Evolutionary conservation across 2,888 invertebrate genomes (phyloP), one percentile per base, ranked within the genome.

Genomic region (Agrenia bidenticulata): DNA sequence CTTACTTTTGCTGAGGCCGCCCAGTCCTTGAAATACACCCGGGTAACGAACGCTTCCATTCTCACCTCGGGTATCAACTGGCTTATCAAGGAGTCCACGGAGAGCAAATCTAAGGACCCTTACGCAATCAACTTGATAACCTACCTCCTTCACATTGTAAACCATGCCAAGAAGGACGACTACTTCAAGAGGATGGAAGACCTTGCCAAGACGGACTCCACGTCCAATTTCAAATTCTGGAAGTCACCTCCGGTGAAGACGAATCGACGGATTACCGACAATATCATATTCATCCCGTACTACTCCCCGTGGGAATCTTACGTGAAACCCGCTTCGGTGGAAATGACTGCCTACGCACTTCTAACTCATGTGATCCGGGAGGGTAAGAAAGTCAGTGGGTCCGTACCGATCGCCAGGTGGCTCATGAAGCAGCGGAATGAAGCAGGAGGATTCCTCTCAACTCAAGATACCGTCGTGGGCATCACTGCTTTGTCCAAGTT

Each of bases 301-400:
- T 27, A 24, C 13, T 23, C 13, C 15, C 51, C 51, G 13, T 23
- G 7, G 24, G 24, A 15, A 26, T n/a, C n/a, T 5, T 23, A 49
- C 13, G 17, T 53, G 1, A 64, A 64, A 59, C 66, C 66, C 15
- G 56, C 60, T 5, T 54, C 66, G n/a, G 58, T 95, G 1, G 91
- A 92, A 79, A 90, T 92, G 77, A 94, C 96, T 0, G 87, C 94
- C 0, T 97, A 95, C 80, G 90, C 88, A 0, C 81, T 97, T 61
- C 82, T 94, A 61, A 87, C 90, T 0, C 85, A 84, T 76, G 77
- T 86, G 15, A 77, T 79, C 66, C 79, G 82, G 65, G 51, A 51
- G 23, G 24, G 23, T 23, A 5, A 24, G 19, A 37, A 21, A 13
- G 41, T 27, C 45, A 75, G 73, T 5, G 66, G 60, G 15, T 75